phyloP scores from a whole-genome alignment of 2,797 vertebrate genomes.

The Phyllotis vaccarum region DNA sequence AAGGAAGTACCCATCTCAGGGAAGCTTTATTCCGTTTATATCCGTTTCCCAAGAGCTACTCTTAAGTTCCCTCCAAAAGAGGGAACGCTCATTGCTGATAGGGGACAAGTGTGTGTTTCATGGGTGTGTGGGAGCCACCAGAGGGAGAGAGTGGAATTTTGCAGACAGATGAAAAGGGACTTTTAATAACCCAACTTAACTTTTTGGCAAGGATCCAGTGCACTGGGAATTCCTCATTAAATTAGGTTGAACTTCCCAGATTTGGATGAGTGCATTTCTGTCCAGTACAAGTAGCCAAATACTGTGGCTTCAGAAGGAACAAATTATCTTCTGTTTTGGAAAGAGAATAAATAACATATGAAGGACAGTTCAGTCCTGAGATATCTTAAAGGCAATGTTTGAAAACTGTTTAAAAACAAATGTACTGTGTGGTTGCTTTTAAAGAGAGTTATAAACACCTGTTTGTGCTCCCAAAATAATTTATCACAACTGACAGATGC shows the following conservation, averaged over 20 bases:
- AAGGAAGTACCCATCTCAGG: neutral
- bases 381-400: conserved; percentile 7
- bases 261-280: neutral
- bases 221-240: neutral
- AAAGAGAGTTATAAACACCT: neutral
- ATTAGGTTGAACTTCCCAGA: conserved; percentile 21
- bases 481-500: conserved; percentile 2
- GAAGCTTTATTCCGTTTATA: conserved; percentile 42
- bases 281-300: neutral
- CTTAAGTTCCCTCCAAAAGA: conserved; percentile 34
- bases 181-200: neutral
- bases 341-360: neutral
- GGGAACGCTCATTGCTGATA: neutral
- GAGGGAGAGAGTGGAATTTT: conserved; percentile 5
- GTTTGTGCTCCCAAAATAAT: conserved; percentile 18
- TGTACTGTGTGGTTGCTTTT: conserved; percentile 5
- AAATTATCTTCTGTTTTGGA: conserved; percentile 24
- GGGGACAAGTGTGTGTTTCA: neutral
- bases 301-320: neutral
- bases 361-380: conserved; percentile 35
- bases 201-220: conserved; percentile 15
- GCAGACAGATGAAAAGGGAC: neutral
- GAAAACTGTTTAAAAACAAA: conserved; percentile 23
- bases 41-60: neutral
- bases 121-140: neutral